These are phyloP conservation scores for Cephonodes hylas DNA, from an alignment of 2,888 invertebrate genomes.

Conservation along the genomic window DNA sequence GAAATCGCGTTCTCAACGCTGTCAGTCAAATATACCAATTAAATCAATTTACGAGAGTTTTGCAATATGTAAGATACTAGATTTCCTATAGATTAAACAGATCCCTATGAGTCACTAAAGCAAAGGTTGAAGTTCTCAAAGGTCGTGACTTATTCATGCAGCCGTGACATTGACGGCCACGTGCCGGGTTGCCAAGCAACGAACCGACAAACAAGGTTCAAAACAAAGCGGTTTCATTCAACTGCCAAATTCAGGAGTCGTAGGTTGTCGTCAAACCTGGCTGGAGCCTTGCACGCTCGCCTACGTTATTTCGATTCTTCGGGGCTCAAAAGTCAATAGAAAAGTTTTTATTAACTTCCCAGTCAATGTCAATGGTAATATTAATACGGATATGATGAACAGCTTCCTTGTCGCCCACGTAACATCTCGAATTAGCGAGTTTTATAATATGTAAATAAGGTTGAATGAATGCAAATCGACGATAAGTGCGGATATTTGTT, in stretches of 20 bases:
- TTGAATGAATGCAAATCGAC: no score
- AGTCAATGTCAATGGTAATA: no score
- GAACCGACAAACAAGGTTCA: slow-evolving; percentile 52
- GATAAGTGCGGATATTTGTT: no score
- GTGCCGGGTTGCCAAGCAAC: slow-evolving; percentile 62
- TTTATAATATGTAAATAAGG: not conserved
- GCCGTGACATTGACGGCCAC: slow-evolving; percentile 65
- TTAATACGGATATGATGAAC: not conserved
- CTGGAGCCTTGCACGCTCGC: not conserved
- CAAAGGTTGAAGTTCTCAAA: slow-evolving; percentile 20
- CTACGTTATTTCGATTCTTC: not conserved
- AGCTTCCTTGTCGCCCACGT: not conserved
- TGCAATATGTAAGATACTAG: not conserved
- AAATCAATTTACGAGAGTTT: no score
- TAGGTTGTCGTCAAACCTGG: slow-evolving; percentile 22
- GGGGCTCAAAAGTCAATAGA: not conserved
- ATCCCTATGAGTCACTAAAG: not conserved
- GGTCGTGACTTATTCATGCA: slow-evolving; percentile 60
- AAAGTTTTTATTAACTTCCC: not conserved
- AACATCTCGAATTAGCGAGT: not conserved
- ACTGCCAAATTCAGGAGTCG: slow-evolving; percentile 23
- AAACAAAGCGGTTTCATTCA: slow-evolving; percentile 49
- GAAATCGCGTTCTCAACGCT: no score
- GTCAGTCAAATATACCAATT: no score
- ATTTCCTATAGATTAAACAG: not conserved